phyloP scores from a whole-genome alignment of 2,113 vertebrate genomes.

The Micromys minutus region DNA sequence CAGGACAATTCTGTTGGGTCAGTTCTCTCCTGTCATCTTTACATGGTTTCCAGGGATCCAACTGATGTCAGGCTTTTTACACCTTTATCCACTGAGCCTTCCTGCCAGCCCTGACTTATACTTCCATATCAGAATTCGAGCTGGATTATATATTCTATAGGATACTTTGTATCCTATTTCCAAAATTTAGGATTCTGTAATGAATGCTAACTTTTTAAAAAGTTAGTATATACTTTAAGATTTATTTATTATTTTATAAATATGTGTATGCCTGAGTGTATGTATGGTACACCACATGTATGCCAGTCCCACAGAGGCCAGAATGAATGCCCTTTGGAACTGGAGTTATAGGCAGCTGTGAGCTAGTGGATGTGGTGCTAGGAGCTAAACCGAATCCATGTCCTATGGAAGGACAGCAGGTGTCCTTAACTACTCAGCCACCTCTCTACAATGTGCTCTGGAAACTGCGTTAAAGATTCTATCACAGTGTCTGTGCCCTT shows the following conservation, averaged over 20 bases:
- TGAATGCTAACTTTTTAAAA: neutral
- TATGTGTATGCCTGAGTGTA: neutral
- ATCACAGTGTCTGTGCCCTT: neutral
- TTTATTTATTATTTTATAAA: neutral
- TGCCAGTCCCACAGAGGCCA: neutral
- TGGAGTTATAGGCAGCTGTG: neutral
- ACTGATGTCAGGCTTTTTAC: neutral
- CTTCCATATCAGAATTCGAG: conserved; percentile 7
- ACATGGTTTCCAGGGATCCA: neutral
- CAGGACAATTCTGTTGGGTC: neutral
- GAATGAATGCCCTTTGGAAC: neutral
- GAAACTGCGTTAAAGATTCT: neutral
- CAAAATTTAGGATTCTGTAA: conserved; percentile 35
- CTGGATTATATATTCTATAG: neutral
- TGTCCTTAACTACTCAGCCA: neutral
- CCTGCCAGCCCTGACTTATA: neutral
- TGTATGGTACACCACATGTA: neutral
- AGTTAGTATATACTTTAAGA: neutral
- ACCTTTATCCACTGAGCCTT: neutral
- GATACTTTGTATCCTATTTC: neutral
- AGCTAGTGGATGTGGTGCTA: neutral
- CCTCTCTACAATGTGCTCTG: neutral
- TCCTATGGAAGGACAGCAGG: neutral
- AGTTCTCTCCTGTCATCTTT: neutral
- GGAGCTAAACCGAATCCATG: neutral